A percentile compares a stretch with the other conserved stretches of the same genome.
Evolutionary conservation across 1,140 invertebrate genomes (phyloP).

Genomic region (Delia radicum): DNA sequence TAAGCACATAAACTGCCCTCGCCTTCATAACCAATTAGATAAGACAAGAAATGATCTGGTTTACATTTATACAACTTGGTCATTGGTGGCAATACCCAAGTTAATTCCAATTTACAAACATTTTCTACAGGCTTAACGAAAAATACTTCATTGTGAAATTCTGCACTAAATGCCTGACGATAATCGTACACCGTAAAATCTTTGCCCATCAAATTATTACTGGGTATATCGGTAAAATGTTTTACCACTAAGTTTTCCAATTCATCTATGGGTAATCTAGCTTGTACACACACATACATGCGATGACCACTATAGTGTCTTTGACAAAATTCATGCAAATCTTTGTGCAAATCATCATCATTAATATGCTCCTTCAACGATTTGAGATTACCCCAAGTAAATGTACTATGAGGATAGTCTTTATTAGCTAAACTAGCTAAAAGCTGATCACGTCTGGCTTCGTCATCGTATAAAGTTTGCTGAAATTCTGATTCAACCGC

Average conservation of each 20-base stretch:
- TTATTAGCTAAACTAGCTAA: slow-evolving; percentile 66
- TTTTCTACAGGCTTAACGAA: slow-evolving; percentile 81
- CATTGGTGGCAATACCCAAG: slow-evolving; percentile 78
- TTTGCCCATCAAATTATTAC: slow-evolving; percentile 62
- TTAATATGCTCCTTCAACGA: slow-evolving; percentile 72
- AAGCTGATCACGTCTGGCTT: slow-evolving; percentile 65
- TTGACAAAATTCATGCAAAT: slow-evolving; percentile 76
- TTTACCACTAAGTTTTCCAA: slow-evolving; percentile 67
- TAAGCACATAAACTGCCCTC: slow-evolving; percentile 82
- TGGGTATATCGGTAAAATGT: slow-evolving; percentile 67
- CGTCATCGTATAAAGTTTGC: slow-evolving; percentile 48
- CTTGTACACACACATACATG: slow-evolving; percentile 83
- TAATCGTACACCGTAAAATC: slow-evolving; percentile 60
- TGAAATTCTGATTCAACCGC: slow-evolving; percentile 79
- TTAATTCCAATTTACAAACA: slow-evolving; percentile 67
- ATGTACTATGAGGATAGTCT: slow-evolving; percentile 74
- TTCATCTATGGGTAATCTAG: slow-evolving; percentile 73
- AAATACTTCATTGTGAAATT: slow-evolving; percentile 71
- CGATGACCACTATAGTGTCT: slow-evolving; percentile 85
- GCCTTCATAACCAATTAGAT: slow-evolving; percentile 85
- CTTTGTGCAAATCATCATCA: slow-evolving; percentile 65
- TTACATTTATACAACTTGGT: slow-evolving; percentile 57
- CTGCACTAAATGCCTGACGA: slow-evolving; percentile 62
- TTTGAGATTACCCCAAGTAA: slow-evolving; percentile 82
- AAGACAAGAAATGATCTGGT: slow-evolving; percentile 77